Conservation (phyloP, 2,797 vertebrate genomes). For the Cygnus olor region DNA sequence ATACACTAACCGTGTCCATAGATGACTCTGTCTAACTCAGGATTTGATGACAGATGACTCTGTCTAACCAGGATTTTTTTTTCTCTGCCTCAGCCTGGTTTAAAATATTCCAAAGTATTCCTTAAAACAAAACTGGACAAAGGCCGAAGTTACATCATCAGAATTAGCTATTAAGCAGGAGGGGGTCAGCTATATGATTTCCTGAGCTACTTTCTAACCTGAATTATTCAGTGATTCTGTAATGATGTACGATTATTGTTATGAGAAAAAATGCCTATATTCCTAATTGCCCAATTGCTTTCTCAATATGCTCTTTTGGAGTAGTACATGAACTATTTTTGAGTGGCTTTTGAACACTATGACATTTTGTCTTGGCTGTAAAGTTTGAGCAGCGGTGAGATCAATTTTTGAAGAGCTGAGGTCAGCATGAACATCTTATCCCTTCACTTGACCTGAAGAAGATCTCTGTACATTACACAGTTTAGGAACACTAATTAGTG, state of each 20-base stretch:
- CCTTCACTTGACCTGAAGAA: neutral
- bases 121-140: neutral
- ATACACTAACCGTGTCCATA: neutral
- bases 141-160: neutral
- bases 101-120: neutral
- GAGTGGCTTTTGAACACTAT: neutral
- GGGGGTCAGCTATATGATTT: neutral
- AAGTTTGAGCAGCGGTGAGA: neutral
- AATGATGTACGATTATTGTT: neutral
- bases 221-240: neutral
- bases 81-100: neutral
- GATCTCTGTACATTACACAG: neutral
- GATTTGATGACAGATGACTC: neutral
- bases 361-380: neutral
- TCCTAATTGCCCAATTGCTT: neutral
- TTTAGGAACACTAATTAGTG: neutral
- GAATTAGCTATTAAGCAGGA: neutral
- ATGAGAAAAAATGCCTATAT: neutral
- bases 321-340: neutral
- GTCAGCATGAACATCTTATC: neutral
- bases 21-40: neutral
- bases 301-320: neutral
- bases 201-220: neutral
- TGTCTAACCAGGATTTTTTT: neutral
- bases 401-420: neutral